Base-by-base conservation (phyloP, 2,113 vertebrate species). In the Oostethus manadensis region DNA sequence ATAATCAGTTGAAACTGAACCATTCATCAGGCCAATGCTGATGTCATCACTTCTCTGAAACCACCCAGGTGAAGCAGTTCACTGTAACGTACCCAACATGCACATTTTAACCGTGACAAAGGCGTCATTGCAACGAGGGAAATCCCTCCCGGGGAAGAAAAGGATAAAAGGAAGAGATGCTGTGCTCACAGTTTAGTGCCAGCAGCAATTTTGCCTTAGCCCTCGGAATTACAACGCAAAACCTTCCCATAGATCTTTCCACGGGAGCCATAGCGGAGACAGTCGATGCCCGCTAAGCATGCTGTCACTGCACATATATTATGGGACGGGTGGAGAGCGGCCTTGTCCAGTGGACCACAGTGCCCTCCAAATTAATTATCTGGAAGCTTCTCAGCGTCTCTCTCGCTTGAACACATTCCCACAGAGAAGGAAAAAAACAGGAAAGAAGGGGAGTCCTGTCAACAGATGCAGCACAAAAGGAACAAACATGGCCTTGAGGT, bases 1-100 rank as follows among this genome's bases (percentile, higher is more conserved):
- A 35, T 71, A 64, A 73, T 73, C 70, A 67, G 33, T 43, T 38
- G 60, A 56, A 56, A 63, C 18, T 56, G 51, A 59, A 29, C 54
- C 48, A 60, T 77, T 63, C 50, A 59, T 71, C 53, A 64, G 18
- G 51, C 15, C 35, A 56, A 44, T 57, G n/a, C 56, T 51, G 50
- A 51, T 6, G 20, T 40, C 40, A 26, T 9, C 42, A 55, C 50
- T 47, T 10, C 8, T 20, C 57, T 71, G 60, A 60, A 71, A 76
- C 76, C 59, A 67, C 48, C 57, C 55, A 56, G 57, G 58, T 67
- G 14, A 11, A 50, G 51, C 57, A 56, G 53, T 35, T 16, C 1
- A 1, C 47, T 57, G 61, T 62, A 46, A 49, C 66, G 50, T 57
- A 64, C 56, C 68, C 68, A 64, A 54, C 18, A 7, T 43, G 61